Base-by-base conservation (phyloP, 2,888 invertebrate genomes). In the Noctua fimbriata region DNA sequence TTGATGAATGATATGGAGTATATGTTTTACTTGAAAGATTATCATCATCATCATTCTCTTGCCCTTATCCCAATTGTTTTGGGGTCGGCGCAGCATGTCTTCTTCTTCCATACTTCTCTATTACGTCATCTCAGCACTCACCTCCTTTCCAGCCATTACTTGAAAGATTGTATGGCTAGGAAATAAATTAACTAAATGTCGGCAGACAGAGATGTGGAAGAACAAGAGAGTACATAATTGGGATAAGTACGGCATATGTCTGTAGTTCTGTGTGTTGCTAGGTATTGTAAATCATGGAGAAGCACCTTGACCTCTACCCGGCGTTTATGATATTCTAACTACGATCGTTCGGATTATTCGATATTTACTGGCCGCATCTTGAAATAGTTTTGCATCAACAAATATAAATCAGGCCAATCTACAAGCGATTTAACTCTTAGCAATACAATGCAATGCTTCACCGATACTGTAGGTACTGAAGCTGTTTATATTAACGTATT, bases 311-410 rank as follows among this genome's bases (percentile, higher is more conserved):
- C 67, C 79, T 82, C 58, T 36, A 69, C 41, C 16, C 47, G 21
- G 24, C 55, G 28, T 73, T 82, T 84, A 73, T 73, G 49, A 72
- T 84, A 80, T 79, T 84, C 32, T 72, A 41, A 63, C 80, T 67
- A 36, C 73, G 66, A 82, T 79, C 71, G 71, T 72, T 73, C 24
- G 28, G 85, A 83, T 85, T 81, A 83, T n/a, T 55, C 63, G 47
- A 75, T 69, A 83, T 83, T 76, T 71, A 83, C 71, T 44, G 69
- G 60, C 82, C 28, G 44, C 58, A 70, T 80, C 81, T 66, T 66
- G 80, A 82, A 85, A 82, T 82, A 82, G 79, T 79, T 52, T 24
- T 70, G 36, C 65, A 73, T 85, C 85, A 73, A 82, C 85, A 82
- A 52, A 85, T 85, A 80, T 85, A 73, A 82, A 85, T 80, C 82